Evolutionary conservation across 2,888 invertebrate genomes (phyloP), one percentile per base, ranked within the genome.

Genomic region (Scaptomyza caliginosa): DNA sequence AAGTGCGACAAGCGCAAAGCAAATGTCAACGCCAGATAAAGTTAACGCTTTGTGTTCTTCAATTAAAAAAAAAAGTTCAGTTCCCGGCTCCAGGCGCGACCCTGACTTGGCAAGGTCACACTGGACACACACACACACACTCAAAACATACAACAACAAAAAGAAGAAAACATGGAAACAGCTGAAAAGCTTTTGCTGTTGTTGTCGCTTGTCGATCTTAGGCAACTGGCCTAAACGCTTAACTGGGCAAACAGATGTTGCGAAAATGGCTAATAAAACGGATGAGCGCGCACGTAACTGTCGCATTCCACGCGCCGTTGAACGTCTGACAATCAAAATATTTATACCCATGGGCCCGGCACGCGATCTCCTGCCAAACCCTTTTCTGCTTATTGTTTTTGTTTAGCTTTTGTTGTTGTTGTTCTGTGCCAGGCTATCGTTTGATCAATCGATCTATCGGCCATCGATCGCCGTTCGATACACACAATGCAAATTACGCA

Each of bases 201-300:
- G 0, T n/a, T 40, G 30, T 46, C 32, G 16, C 8, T 17, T 46
- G 40, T 42, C 13, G 19, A 36, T 40, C 16, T 19, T 28, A 19
- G 32, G n/a, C 11, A 30, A 7, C 26, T 34, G 21, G 38, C 13
- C 19, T 17, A n/a, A 57, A 36, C 48, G 67, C 32, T 65, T 8
- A 38, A 66, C 48, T 65, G 55, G 51, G 40, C 59, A 56, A 81
- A 75, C 82, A 83, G 85, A 85, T 83, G 82, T 79, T 85, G 72
- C 72, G 28, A 69, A 77, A 79, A 81, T 74, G 49, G 42, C 74
- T 52, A 74, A 70, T 72, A 70, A 81, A 72, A 63, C 62, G 60
- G 57, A 59, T 75, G 64, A 81, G 48, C 58, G 65, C 46, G 59
- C 69, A 65, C 48, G n/a, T 39, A 66, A 67, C 48, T 54, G 51